Base-by-base conservation (phyloP, 2,113 vertebrate species). In the Corydoras sp. region DNA sequence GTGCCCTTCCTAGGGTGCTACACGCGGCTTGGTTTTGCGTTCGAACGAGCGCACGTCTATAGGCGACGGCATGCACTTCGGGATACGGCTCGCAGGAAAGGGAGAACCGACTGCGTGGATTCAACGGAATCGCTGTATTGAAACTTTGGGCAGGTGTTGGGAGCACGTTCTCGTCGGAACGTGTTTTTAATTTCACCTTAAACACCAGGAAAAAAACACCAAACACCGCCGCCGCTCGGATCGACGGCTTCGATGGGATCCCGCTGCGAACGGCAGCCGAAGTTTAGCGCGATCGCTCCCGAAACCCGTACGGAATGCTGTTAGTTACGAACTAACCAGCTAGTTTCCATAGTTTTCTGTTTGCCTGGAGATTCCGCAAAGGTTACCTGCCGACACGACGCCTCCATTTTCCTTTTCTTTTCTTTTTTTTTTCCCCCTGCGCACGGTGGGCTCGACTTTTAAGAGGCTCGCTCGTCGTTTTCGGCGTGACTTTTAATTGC, bases 51-150 rank as follows among this genome's bases (percentile, higher is more conserved):
- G 4, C 32, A 56, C 32, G 32, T 58, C 13, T 14, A 9, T 58
- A 68, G 66, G 66, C 11, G 24, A 29, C 4, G 49, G 55, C 10
- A n/a, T 24, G 66, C 15, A 8, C 24, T 49, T 68, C 49, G 66
- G 54, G 24, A 58, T 10, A 49, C 35, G 43, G 10, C 55, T 59
- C 35, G 31, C 15, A 58, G 31, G 31, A 15, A 1, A n/a, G 13
- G 18, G 32, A 24, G 53, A 68, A 8, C 55, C 3, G 32, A 58
- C 9, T 43, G 65, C 11, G 65, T 58, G 65, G 53, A 24, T 48
- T 30, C 51, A 13, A 58, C 62, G 62, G 51, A 74, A 66, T 69
- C 50, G 67, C 53, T 69, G 29, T 48, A 59, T 58, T 61, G 63
- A 62, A 72, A 76, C 50, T 76, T 67, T 48, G 24, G 31, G 15